Conservation (phyloP, 1,140 invertebrate genomes). For the Bombus waltoni region DNA sequence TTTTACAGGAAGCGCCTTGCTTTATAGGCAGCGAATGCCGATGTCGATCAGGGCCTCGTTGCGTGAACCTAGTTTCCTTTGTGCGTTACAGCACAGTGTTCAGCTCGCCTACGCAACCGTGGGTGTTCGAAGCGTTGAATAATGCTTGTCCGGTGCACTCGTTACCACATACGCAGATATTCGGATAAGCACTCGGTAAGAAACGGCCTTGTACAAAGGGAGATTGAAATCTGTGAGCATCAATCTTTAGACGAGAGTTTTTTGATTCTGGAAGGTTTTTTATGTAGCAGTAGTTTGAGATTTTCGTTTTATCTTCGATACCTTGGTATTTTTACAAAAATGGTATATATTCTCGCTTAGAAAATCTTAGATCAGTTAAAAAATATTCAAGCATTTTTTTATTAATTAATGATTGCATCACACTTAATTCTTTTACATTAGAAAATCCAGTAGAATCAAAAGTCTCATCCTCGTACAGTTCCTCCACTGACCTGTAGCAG, state of each 20-base stretch:
- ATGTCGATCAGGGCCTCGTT: constrained; percentile 27
- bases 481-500: not conserved
- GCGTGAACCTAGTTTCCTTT: constrained; percentile 5
- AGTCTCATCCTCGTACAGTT: too few species aligned
- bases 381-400: too few species aligned
- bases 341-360: too few species aligned
- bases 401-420: too few species aligned
- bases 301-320: too few species aligned
- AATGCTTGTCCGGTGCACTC: constrained; percentile 36
- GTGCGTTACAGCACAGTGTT: not conserved
- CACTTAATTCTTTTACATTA: too few species aligned
- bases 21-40: constrained; percentile 2
- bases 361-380: too few species aligned
- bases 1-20: not conserved
- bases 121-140: constrained; percentile 52
- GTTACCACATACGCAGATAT: constrained; percentile 58
- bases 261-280: too few species aligned
- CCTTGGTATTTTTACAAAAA: too few species aligned
- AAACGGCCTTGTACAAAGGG: not conserved
- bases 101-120: constrained; percentile 50
- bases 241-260: too few species aligned
- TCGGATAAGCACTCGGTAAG: constrained; percentile 32
- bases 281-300: too few species aligned
- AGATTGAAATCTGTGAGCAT: constrained; percentile 7
- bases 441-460: too few species aligned